Evolutionary conservation across 2,113 vertebrate genomes (phyloP), one percentile per base, ranked within the genome.

Genomic region (Perca schrenkii): DNA sequence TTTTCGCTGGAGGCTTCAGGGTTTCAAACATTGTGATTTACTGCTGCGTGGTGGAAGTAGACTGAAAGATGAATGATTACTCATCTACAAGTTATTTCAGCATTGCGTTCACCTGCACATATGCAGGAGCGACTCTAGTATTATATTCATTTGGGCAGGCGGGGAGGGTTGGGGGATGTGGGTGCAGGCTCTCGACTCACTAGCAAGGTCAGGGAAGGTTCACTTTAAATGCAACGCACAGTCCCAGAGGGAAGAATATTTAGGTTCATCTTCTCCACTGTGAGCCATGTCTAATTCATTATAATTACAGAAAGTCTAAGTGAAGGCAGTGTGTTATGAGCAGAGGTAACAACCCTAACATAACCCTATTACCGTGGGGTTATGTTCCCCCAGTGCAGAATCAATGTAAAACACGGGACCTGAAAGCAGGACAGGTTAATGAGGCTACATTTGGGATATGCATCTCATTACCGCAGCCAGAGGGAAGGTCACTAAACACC

Each of bases 401-500:
- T 96, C 96, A 93, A 94, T 97, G 96, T 96, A 96, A 95, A 95
- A 96, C 96, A 96, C 93, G 93, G 96, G 96, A 97, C 96, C 96
- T 96, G 95, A 95, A 97, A 95, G 28, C 95, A 94, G 95, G 94
- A 96, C 96, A 94, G 96, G 96, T 95, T 97, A 97, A 96, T 96
- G 94, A 96, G 94, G 91, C 91, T 92, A 90, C 95, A 67, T 92
- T 95, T 93, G 91, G 94, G 96, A 87, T 94, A 95, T 92, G 93
- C 95, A 95, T 96, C 95, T 95, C 81, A 95, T 96, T 95, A 95
- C 82, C 74, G 50, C 92, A 89, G 94, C 96, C 86, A 89, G 92
- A 95, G 95, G 89, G 89, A 94, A 94, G 89, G 92, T 94, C 90
- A 87, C 56, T 1, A 82, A 87, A 79, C 85, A 70, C 53, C 61